Evolutionary conservation across 1,140 invertebrate species (phyloP), one percentile per base, ranked within the genome.

Genomic region (Lordiphosa stackelbergi): DNA sequence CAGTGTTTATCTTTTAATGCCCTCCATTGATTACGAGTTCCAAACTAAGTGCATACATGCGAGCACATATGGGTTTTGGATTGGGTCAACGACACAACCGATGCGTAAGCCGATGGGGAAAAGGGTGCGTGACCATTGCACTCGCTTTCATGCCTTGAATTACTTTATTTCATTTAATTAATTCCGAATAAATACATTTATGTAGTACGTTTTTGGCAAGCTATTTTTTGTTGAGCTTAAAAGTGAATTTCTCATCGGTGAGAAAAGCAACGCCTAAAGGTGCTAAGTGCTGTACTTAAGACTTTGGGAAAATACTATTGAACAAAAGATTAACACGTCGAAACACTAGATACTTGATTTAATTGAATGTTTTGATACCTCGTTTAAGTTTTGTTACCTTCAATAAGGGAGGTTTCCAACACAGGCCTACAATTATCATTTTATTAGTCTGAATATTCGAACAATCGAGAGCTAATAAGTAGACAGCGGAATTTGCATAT

Each of bases 71-170:
- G 16, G n/a, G 47, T 57, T 31, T 22, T 22, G 31, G 22, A 11
- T 12, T 12, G 12, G 19, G 22, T 22, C 16, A 34, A 38, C 46
- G 57, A 37, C 38, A 40, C 16, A 10, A 6, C 22, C 22, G 22
- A 24, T 24, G 22, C 22, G 22, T 24, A 24, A 24, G 5, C 22
- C 22, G 5, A 5, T 36, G 34, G 37, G 8, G 35, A 56, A 57
- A 28, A 51, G 46, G 31, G 54, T 62, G 69, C 43, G 38, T 73
- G 56, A 73, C 55, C 69, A 56, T 61, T 72, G 69, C 37, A 48
- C 53, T 47, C 43, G 28, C 41, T 34, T 35, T 9, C 19, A 53
- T 19, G 28, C 13, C 37, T 46, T 36, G 13, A 45, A 31, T 45
- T 8, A 9, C 10, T 41, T 41, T 41, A n/a, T 42, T 11, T 28